Evolutionary conservation across 2,888 invertebrate species (phyloP).

Genomic region (Drosophila borborema): DNA sequence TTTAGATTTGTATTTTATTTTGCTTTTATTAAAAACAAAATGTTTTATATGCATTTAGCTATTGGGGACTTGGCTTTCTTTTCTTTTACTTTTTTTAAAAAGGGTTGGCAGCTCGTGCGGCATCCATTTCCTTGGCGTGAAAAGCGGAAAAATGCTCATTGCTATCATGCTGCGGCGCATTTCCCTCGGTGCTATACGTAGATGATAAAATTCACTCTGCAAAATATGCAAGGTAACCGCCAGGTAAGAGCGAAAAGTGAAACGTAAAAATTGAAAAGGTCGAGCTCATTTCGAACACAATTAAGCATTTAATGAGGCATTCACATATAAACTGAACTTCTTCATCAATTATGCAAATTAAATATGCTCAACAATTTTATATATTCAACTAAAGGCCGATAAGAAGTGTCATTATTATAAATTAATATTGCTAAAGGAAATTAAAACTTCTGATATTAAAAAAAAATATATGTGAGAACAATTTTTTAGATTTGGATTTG

Average conservation of each 20-base stretch:
- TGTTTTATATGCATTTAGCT: slow-evolving; percentile 63
- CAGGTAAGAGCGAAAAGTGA: not conserved
- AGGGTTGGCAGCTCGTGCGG: slow-evolving; percentile 14
- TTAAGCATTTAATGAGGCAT: slow-evolving; percentile 46
- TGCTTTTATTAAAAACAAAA: slow-evolving; percentile 75
- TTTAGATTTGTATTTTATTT: slow-evolving; percentile 40
- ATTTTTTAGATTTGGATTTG: no score
- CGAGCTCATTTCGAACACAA: slow-evolving; percentile 39
- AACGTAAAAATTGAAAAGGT: not conserved
- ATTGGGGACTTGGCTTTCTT: slow-evolving; percentile 49
- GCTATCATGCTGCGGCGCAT: slow-evolving; percentile 33
- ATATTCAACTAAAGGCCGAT: not conserved
- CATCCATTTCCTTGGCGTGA: slow-evolving; percentile 46
- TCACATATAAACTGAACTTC: slow-evolving; percentile 19
- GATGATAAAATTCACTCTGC: slow-evolving; percentile 24
- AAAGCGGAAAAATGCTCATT: slow-evolving; percentile 30
- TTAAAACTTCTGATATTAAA: no score
- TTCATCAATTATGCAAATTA: slow-evolving; percentile 12
- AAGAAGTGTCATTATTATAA: not conserved
- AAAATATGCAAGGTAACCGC: slow-evolving; percentile 37
- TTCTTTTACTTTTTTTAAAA: slow-evolving; percentile 28
- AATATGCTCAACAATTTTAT: not conserved
- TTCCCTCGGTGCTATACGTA: slow-evolving; percentile 36
- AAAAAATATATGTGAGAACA: no score
- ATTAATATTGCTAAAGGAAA: not conserved